A percentile compares a stretch with the other conserved stretches of the same genome.
Evolutionary conservation across 2,113 vertebrate species (phyloP).

Genomic region (Oenanthe oenanthe): DNA sequence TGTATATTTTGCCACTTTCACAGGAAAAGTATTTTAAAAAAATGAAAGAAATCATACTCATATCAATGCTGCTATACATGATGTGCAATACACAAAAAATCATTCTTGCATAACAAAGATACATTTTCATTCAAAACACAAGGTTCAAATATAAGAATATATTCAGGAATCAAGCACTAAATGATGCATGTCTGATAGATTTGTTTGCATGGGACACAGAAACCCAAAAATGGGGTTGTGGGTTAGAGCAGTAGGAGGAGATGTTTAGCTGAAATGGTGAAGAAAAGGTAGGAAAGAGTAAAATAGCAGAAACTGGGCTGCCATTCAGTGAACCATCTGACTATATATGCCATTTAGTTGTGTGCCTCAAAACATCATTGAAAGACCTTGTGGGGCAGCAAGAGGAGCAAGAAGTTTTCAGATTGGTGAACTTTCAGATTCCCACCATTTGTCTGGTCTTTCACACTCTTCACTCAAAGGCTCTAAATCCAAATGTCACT

Average conservation of each 20-base stretch:
- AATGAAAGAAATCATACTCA: background rate
- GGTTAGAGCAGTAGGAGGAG: background rate
- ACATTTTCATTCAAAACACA: background rate
- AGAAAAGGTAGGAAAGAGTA: background rate
- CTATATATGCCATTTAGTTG: background rate
- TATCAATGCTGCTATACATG: background rate
- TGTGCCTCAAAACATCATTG: background rate
- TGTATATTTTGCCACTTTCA: background rate
- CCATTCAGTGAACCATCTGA: too few relatives aligned
- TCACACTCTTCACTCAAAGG: background rate
- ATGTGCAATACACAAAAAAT: background rate
- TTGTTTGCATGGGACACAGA: background rate
- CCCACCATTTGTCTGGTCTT: background rate
- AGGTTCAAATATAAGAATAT: background rate
- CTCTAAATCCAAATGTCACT: background rate
- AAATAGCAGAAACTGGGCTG: background rate
- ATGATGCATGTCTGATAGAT: background rate
- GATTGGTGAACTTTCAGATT: background rate
- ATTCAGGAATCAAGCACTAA: background rate
- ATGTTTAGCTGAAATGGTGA: background rate
- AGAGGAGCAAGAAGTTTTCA: background rate
- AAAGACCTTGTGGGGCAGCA: background rate
- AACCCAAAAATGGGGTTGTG: fast-evolving
- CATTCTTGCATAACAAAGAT: background rate
- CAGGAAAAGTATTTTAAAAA: background rate